Conservation (phyloP, 2,888 invertebrate species). For the Chrysotoxum bicinctum region DNA sequence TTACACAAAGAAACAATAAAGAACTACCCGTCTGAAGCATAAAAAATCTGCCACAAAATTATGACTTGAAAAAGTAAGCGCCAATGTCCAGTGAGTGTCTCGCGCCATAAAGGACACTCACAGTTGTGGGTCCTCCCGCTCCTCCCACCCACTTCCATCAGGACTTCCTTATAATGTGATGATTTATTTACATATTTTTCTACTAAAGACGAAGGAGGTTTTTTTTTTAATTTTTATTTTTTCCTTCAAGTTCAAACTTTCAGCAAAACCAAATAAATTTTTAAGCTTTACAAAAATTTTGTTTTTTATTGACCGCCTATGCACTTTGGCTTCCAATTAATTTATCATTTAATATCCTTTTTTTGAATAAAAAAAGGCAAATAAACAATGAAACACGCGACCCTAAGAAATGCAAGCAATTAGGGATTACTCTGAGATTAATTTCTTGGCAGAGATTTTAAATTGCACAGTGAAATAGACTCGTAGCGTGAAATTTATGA, state of each 20-base stretch:
- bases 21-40: constrained; percentile 63
- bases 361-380: neutral
- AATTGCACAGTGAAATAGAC: constrained; percentile 57
- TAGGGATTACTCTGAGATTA: constrained; percentile 71
- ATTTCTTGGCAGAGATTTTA: constrained; percentile 67
- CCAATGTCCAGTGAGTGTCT: constrained; percentile 63
- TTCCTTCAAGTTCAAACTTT: constrained; percentile 35
- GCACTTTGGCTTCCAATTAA: constrained; percentile 67
- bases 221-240: neutral
- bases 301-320: constrained; percentile 60
- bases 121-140: neutral
- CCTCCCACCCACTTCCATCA: neutral
- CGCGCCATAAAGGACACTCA: constrained; percentile 59
- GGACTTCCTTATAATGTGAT: constrained; percentile 63
- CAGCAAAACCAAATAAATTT: constrained; percentile 29
- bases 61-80: constrained; percentile 68
- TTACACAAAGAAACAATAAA: constrained; percentile 41
- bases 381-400: constrained; percentile 4
- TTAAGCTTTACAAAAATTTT: neutral
- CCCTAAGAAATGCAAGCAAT: constrained; percentile 51
- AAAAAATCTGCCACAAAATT: constrained; percentile 74
- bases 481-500: constrained; percentile 56
- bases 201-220: constrained; percentile 63
- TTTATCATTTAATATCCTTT: constrained; percentile 47
- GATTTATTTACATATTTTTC: constrained; percentile 74